Conservation (phyloP, 1,140 invertebrate genomes). For the Sinella curviseta region DNA sequence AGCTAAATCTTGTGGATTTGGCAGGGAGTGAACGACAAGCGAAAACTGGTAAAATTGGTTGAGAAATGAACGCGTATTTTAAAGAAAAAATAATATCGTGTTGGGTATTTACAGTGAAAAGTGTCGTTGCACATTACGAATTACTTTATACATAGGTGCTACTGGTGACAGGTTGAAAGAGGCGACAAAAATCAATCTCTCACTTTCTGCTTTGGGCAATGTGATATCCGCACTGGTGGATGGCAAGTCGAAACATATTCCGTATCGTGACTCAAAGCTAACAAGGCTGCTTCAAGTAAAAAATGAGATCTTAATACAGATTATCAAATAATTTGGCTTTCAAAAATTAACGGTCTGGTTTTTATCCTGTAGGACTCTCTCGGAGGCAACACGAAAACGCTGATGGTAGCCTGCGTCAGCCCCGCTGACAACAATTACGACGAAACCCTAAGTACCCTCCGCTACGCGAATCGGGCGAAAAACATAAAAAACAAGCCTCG, state of each 20-base stretch:
- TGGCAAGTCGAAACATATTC: constrained; percentile 85
- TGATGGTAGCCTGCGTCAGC: constrained; percentile 92
- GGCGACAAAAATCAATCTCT: constrained; percentile 94
- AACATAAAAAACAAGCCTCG: constrained; percentile 90
- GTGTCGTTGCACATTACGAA: too few species aligned
- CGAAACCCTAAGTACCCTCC: constrained; percentile 83
- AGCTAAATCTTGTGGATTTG: constrained; percentile 87
- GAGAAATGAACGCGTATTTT: too few species aligned
- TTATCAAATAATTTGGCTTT: too few species aligned
- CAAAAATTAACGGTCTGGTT: neutral
- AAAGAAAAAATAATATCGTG: too few species aligned
- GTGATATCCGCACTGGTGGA: constrained; percentile 91
- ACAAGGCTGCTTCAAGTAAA: constrained; percentile 79
- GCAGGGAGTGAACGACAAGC: constrained; percentile 84
- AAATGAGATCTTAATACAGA: constrained; percentile 3
- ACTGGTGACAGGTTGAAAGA: constrained; percentile 79
- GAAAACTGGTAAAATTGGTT: constrained; percentile 66
- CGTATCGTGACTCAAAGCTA: constrained; percentile 91
- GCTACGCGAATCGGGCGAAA: constrained; percentile 87
- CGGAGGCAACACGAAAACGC: constrained; percentile 85
- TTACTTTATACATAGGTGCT: too few species aligned
- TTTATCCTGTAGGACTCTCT: neutral
- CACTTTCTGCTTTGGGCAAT: constrained; percentile 87
- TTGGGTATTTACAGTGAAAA: too few species aligned
- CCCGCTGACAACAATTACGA: constrained; percentile 87